Base-by-base conservation (phyloP, 2,888 invertebrate genomes). In the Margaritifera margaritifera region DNA sequence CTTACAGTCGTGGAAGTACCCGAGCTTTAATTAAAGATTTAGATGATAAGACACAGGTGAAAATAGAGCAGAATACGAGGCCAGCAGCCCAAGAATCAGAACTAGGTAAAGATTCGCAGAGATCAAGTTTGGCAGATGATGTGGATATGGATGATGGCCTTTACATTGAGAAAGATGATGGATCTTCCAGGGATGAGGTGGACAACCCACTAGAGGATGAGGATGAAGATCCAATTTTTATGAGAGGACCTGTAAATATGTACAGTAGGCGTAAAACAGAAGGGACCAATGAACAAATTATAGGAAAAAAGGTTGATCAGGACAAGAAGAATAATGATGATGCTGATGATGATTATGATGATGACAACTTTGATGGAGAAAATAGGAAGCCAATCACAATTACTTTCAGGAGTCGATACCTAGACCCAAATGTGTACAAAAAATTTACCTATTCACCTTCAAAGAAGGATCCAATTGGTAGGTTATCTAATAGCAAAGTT, bases 401-500 rank as follows among this genome's bases (percentile, higher is more conserved):
- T 20, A 75, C 72, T 55, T 81, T 81, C 64, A 68, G 81, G 31
- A 81, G 81, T 65, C 76, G 68, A 52, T 81, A 76, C 55, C 72
- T 81, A 60, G 78, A 81, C 68, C 81, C 81, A 57, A 79, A 77
- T 18, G 78, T 81, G 27, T 81, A 81, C 69, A 75, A 77, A 15
- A 77, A 78, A 60, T 81, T 81, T 66, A 76, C 78, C 27, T 77
- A 79, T 60, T 76, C 69, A 66, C 71, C 74, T 55, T 63, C 67
- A 42, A 77, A 70, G 24, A 79, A 73, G 63, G 82, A 82, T 68
- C 80, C 79, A 58, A 76, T 80, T 18, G 82, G 80, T 22, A 71
- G 76, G 53, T 71, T 82, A 42, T 76, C 79, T 51, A 81, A 82
- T 60, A 82, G 82, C 66, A 81, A 80, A 66, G 82, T 82, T 59